Percentiles rank a stretch among this genome's conserved stretches.
These are phyloP conservation scores for Delia radicum DNA, from an alignment of 1,140 invertebrate species.

Conservation along the genomic window DNA sequence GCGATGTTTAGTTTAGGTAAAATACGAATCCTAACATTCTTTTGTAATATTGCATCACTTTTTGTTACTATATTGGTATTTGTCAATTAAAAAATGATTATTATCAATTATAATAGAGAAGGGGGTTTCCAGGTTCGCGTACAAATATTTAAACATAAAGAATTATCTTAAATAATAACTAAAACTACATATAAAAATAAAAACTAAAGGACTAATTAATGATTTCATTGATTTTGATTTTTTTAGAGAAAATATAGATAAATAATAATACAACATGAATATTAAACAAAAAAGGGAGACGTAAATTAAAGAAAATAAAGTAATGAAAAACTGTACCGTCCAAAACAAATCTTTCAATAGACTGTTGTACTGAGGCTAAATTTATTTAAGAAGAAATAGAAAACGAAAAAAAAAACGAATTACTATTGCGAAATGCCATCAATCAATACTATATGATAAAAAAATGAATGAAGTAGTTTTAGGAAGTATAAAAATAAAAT, in stretches of 20 bases:
- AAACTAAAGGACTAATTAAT: slow-evolving; percentile 6
- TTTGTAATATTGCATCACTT: too few relatives aligned
- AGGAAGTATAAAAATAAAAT: background rate
- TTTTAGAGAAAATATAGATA: background rate
- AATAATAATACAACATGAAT: background rate
- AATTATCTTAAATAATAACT: too few relatives aligned
- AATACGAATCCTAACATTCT: too few relatives aligned
- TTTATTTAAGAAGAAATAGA: slow-evolving; percentile 45
- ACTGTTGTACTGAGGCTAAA: slow-evolving; percentile 57
- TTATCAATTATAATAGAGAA: too few relatives aligned
- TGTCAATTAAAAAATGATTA: too few relatives aligned
- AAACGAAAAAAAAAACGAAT: slow-evolving; percentile 55
- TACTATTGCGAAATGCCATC: slow-evolving; percentile 35
- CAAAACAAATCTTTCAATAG: slow-evolving; percentile 56
- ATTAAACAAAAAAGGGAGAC: slow-evolving; percentile 8
- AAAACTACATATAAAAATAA: too few relatives aligned
- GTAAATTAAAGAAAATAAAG: slow-evolving; percentile 35
- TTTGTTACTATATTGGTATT: too few relatives aligned
- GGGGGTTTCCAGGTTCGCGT: too few relatives aligned
- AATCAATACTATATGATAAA: background rate
- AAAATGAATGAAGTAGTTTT: background rate
- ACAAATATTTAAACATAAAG: too few relatives aligned
- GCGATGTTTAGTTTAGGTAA: too few relatives aligned
- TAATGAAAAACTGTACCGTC: slow-evolving; percentile 50
- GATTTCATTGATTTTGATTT: background rate